phyloP scores from a whole-genome alignment of 2,888 invertebrate genomes.

The Leucophenga montana region DNA sequence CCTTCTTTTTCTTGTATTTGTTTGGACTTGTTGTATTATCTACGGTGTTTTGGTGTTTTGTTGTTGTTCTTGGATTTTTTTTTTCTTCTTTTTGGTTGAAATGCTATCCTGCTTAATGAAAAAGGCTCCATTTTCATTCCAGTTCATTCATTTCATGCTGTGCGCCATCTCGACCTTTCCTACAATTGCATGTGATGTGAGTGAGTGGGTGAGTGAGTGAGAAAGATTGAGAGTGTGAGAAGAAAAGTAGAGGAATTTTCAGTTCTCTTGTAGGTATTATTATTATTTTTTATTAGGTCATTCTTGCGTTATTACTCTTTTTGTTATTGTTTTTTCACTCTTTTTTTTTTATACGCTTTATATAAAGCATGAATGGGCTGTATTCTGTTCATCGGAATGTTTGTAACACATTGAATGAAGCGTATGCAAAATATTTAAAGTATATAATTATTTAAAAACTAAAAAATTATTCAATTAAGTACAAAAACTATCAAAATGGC shows the following conservation, averaged over 20 bases:
- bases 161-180: not conserved
- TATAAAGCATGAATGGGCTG: too few species aligned
- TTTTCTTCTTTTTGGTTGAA: not conserved
- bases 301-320: too few species aligned
- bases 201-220: not conserved
- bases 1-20: not conserved
- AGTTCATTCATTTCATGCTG: not conserved
- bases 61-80: not conserved
- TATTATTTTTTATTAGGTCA: too few species aligned
- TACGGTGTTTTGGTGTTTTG: not conserved
- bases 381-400: too few species aligned
- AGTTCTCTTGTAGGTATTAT: too few species aligned
- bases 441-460: too few species aligned
- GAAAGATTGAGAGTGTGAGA: not conserved
- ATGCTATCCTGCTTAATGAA: not conserved
- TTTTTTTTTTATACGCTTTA: too few species aligned
- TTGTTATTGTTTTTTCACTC: too few species aligned
- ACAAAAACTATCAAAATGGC: too few species aligned
- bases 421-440: too few species aligned
- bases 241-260: not conserved
- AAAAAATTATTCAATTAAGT: too few species aligned
- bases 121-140: slow-evolving; percentile 4
- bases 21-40: not conserved
- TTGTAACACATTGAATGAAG: too few species aligned
- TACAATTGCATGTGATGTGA: not conserved